phyloP scores from a whole-genome alignment of 2,797 vertebrate genomes.

The Typhlichthys eigenmanni region DNA sequence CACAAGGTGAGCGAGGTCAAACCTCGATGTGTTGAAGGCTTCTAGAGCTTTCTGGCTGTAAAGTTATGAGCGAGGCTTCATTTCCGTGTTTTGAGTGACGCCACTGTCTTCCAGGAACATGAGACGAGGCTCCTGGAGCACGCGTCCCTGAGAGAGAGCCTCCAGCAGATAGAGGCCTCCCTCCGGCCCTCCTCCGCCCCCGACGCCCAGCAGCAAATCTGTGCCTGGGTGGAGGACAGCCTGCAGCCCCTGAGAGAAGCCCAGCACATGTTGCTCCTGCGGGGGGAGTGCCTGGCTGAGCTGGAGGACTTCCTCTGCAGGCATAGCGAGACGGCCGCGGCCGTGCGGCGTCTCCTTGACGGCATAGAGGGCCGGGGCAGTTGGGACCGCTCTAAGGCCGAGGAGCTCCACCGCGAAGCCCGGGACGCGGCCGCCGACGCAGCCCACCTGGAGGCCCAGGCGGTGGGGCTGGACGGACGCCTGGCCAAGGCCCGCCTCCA shows the following conservation, averaged over 20 bases:
- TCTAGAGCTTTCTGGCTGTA: no score
- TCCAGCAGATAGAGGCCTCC: conserved; percentile 77
- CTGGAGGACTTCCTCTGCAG: conserved; percentile 80
- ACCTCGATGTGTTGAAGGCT: no score
- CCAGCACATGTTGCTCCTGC: conserved; percentile 77
- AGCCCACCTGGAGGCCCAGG: conserved; percentile 81
- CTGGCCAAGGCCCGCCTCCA: conserved; percentile 89
- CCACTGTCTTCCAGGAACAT: conserved; percentile 78
- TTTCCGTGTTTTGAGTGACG: conserved; percentile 22
- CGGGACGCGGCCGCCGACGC: conserved; percentile 73
- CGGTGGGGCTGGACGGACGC: conserved; percentile 82
- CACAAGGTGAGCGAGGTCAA: conserved; percentile 80
- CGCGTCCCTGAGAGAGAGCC: conserved; percentile 62
- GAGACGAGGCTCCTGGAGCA: conserved; percentile 74
- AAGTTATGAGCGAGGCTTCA: background rate
- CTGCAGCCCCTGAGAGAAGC: conserved; percentile 86
- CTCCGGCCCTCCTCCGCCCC: conserved; percentile 74
- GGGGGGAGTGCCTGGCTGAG: conserved; percentile 78
- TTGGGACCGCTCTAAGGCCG: conserved; percentile 84
- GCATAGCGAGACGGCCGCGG: conserved; percentile 49
- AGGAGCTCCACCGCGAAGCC: conserved; percentile 81
- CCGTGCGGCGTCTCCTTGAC: conserved; percentile 77
- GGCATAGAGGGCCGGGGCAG: conserved; percentile 81
- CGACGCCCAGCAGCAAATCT: conserved; percentile 81
- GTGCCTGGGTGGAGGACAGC: conserved; percentile 84